phyloP scores from a whole-genome alignment of 2,888 invertebrate species.

The Ferrisia virgata region DNA sequence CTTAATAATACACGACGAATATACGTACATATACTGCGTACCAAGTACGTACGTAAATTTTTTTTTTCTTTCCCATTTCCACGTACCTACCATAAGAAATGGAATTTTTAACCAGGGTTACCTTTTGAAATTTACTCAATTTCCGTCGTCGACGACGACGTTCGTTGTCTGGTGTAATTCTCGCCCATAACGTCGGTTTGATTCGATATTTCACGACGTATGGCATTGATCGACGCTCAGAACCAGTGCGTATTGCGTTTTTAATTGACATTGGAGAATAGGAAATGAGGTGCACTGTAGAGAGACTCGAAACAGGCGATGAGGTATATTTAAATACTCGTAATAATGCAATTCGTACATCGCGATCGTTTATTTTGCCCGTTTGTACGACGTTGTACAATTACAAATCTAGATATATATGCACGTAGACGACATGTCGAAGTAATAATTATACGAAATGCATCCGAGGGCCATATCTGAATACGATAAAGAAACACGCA shows the following conservation, averaged over 20 bases:
- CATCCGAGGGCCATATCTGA: too few relatives aligned
- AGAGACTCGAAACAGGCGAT: not conserved
- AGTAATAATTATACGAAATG: too few relatives aligned
- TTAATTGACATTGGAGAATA: not conserved
- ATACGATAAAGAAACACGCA: too few relatives aligned
- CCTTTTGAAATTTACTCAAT: not conserved
- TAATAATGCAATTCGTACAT: not conserved
- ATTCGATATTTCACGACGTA: not conserved
- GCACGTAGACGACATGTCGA: too few relatives aligned
- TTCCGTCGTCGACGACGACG: not conserved
- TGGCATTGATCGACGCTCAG: not conserved
- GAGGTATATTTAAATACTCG: not conserved
- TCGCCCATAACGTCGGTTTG: not conserved
- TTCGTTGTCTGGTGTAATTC: not conserved
- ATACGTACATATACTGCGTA: not conserved
- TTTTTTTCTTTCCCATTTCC: not conserved
- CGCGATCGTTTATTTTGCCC: not conserved
- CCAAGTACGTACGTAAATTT: not conserved
- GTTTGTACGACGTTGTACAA: not conserved
- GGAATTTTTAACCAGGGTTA: not conserved
- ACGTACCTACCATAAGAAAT: not conserved
- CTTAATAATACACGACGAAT: not conserved
- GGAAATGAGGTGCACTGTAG: not conserved
- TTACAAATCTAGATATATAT: too few relatives aligned
- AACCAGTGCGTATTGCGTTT: not conserved